Base-by-base conservation (phyloP, 1,140 invertebrate species). In the Zaprionus gabonicus region DNA sequence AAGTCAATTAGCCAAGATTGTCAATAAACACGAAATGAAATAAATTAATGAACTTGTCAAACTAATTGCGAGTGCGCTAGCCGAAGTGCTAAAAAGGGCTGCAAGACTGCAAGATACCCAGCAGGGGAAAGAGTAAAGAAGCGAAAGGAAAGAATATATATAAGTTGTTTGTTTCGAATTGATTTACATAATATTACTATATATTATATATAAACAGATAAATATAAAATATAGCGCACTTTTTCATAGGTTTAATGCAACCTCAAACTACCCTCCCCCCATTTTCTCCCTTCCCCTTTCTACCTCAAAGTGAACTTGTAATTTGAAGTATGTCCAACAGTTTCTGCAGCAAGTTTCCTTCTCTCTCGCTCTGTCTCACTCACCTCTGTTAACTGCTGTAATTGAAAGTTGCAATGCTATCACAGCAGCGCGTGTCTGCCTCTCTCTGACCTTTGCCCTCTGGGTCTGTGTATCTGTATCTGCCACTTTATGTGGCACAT, bases 1-100 rank as follows among this genome's bases (percentile, higher is more conserved):
- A 74, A 63, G 38, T 36, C 59, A 75, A 75, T 75, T 75, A 75
- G 51, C 36, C 1, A 13, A n/a, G 31, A 25, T 44, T 49, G 27
- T 62, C 57, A 20, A 36, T 68, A 13, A n/a, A 17, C 34, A 38
- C 20, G 17, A 13, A 41, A 73, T 55, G 12, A 62, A 60, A 55
- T 62, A 34, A 69, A 12, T 69, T 57, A 69, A 69, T 74, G 51
- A 63, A 57, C 46, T 55, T 44, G 3, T 38, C 20, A 38, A 44
- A 41, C 51, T 44, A 74, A 74, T 41, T 68, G 49, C 27, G 27
- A 46, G 31, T 44, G 58, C 53, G 28, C 51, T 49, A 36, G 46
- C 28, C 38, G 6, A 63, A 34, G 20, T 53, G 13, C 25, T 27
- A 59, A 9, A 59, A 9, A 23, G 20, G 7, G 6, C 6, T 17